These are phyloP conservation scores for Zaprionus kolodkinae DNA, from an alignment of 1,140 invertebrate species.

Conservation along the genomic window DNA sequence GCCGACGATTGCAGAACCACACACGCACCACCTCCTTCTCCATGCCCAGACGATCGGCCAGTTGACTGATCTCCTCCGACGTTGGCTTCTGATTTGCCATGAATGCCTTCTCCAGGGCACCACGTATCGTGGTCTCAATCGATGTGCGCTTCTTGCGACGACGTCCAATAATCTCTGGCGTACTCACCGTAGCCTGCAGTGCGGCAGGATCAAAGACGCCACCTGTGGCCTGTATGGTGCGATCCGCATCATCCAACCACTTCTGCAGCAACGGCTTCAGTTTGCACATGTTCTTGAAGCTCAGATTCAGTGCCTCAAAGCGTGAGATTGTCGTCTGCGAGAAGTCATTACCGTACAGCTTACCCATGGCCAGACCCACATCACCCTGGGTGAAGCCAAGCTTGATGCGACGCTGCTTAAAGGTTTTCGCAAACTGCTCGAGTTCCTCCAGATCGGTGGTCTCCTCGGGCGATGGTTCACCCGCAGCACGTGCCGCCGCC, in stretches of 20 bases:
- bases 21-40: slow-evolving; percentile 99
- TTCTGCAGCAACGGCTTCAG: slow-evolving; percentile 98
- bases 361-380: slow-evolving; percentile 99
- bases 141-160: slow-evolving; percentile 98
- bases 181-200: slow-evolving; percentile 91
- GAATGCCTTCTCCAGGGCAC: slow-evolving; percentile 97
- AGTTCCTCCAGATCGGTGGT: slow-evolving; percentile 97
- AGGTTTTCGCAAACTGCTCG: slow-evolving; percentile 98
- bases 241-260: slow-evolving; percentile 98
- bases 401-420: slow-evolving; percentile 97
- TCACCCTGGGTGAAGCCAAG: slow-evolving; percentile 99
- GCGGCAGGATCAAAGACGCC: slow-evolving; percentile 87
- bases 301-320: slow-evolving; percentile 98
- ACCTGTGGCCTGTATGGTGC: slow-evolving; percentile 91
- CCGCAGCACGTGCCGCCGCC: slow-evolving; percentile 85
- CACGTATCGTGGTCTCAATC: slow-evolving; percentile 96
- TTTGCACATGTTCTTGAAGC: slow-evolving; percentile 99
- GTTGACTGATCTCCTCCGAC: slow-evolving; percentile 96
- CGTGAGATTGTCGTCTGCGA: slow-evolving; percentile 99
- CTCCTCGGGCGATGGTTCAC: slow-evolving; percentile 94
- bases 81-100: slow-evolving; percentile 98
- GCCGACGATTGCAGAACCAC: slow-evolving; percentile 98
- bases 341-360: slow-evolving; percentile 99
- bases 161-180: slow-evolving; percentile 94
- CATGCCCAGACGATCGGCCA: slow-evolving; percentile 96